Percentiles rank a stretch among this genome's conserved stretches.
phyloP scores from a whole-genome alignment of 2,888 invertebrate genomes.

The Octonoba sinensis region DNA sequence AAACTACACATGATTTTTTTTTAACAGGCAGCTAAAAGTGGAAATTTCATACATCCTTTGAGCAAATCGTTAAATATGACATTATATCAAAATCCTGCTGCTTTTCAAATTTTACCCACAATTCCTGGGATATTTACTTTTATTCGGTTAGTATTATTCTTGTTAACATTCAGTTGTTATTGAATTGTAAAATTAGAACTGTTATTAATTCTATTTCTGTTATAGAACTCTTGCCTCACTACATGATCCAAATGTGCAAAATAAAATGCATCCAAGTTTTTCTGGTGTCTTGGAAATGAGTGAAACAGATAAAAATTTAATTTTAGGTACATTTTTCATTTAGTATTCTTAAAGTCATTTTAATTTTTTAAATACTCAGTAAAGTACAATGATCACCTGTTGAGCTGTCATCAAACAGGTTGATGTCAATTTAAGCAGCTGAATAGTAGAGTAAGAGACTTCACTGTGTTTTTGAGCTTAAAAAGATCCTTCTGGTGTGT shows the following conservation, averaged over 20 bases:
- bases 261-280: slow-evolving; percentile 74
- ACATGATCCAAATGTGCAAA: slow-evolving; percentile 80
- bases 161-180: neutral
- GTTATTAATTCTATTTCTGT: neutral
- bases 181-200: neutral
- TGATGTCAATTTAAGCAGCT: no score
- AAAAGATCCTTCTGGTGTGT: no score
- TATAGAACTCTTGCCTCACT: slow-evolving; percentile 81
- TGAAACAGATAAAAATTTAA: slow-evolving; percentile 80
- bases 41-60: slow-evolving; percentile 83
- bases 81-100: slow-evolving; percentile 87
- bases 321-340: slow-evolving; percentile 31
- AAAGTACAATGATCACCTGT: no score
- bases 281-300: slow-evolving; percentile 80
- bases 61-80: slow-evolving; percentile 83
- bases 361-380: no score
- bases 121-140: slow-evolving; percentile 84
- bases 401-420: no score
- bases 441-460: no score
- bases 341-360: no score
- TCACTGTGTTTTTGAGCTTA: no score
- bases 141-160: slow-evolving; percentile 73
- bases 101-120: slow-evolving; percentile 84
- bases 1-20: slow-evolving; percentile 9
- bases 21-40: slow-evolving; percentile 79